Evolutionary conservation across 2,888 invertebrate genomes (phyloP).

Genomic region (Cosmorhoe ocellata): DNA sequence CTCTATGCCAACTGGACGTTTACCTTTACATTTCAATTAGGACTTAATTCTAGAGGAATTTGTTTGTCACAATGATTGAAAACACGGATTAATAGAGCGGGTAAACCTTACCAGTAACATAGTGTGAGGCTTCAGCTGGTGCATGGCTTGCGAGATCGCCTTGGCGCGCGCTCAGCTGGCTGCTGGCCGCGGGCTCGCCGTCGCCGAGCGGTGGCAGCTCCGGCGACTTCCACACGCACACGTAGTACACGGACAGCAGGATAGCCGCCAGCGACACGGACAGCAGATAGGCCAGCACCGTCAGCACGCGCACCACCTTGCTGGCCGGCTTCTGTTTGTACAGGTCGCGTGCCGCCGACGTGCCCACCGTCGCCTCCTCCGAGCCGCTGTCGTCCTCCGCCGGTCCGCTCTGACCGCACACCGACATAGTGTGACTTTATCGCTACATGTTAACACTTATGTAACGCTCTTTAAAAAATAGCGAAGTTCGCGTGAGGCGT

Average conservation of each 20-base stretch:
- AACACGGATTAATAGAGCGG: neutral
- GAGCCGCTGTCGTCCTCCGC: constrained; percentile 60
- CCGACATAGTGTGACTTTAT: constrained; percentile 57
- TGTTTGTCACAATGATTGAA: too few relatives aligned
- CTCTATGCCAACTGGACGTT: too few relatives aligned
- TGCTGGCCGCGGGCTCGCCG: constrained; percentile 39
- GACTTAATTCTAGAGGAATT: too few relatives aligned
- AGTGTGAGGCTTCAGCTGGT: neutral
- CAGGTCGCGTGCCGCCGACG: constrained; percentile 54
- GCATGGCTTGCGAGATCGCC: constrained; percentile 9
- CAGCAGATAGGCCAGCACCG: constrained; percentile 90
- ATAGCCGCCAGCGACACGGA: constrained; percentile 94
- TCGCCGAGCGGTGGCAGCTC: constrained; percentile 67
- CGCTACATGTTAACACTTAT: constrained; percentile 49
- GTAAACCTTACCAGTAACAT: constrained; percentile 26
- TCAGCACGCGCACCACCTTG: constrained; percentile 84
- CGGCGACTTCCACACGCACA: constrained; percentile 90
- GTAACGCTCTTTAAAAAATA: constrained; percentile 40
- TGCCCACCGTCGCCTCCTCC: constrained; percentile 54
- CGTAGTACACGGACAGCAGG: constrained; percentile 90
- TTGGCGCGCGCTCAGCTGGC: constrained; percentile 31
- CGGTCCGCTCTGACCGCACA: constrained; percentile 61
- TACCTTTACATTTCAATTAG: too few relatives aligned
- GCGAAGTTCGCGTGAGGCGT: constrained; percentile 50
- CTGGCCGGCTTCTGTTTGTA: constrained; percentile 70